These are phyloP conservation scores for Esox niger DNA, from an alignment of 2,113 vertebrate genomes.

Conservation along the genomic window DNA sequence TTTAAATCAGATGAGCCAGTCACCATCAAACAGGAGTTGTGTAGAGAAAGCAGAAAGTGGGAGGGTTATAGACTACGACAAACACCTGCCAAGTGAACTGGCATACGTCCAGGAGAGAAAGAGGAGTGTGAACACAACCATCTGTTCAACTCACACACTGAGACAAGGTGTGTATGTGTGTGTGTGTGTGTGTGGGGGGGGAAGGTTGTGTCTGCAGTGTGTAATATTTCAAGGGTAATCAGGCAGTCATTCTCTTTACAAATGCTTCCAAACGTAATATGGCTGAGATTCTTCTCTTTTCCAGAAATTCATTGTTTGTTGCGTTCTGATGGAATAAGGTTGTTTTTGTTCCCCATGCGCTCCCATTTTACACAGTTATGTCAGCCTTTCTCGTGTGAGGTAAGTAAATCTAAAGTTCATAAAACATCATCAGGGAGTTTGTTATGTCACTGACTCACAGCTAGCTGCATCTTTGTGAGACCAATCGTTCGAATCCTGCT, in stretches of 20 bases:
- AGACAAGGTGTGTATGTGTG: conserved; percentile 18
- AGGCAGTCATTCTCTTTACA: conserved; percentile 16
- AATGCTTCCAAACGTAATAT: background rate
- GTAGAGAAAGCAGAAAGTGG: background rate
- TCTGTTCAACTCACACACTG: conserved; percentile 38
- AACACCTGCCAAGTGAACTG: conserved; percentile 17
- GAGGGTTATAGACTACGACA: background rate
- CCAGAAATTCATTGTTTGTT: background rate
- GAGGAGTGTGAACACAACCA: conserved; percentile 37
- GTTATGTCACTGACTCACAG: too few species aligned
- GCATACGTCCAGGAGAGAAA: background rate
- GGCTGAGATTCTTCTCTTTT: background rate
- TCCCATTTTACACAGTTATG: too few species aligned
- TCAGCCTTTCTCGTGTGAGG: too few species aligned
- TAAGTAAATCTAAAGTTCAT: too few species aligned
- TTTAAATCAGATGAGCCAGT: conserved; percentile 2
- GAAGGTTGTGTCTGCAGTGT: too few species aligned
- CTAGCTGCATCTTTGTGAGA: too few species aligned
- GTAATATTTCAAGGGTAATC: conserved; percentile 42
- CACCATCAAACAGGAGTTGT: background rate
- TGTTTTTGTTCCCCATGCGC: too few species aligned
- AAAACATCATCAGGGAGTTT: too few species aligned
- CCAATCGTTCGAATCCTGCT: too few species aligned
- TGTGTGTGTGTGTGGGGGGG: too few species aligned
- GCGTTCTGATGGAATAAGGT: too few species aligned